phyloP scores from a whole-genome alignment of 2,113 vertebrate genomes.

The human region GRCh38 chr4:27549501-27550000 shows the following conservation, averaged over 20 bases:
- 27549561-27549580: neutral
- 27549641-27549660: neutral
- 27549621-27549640: neutral
- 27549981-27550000: neutral
- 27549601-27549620: neutral
- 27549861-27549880: neutral
- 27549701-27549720: neutral
- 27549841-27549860: neutral
- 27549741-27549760: neutral
- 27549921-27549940: neutral
- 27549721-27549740: neutral
- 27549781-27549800: neutral
- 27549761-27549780: neutral
- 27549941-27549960: neutral
- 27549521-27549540: neutral
- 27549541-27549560: neutral
- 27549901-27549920: neutral
- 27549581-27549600: neutral
- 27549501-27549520: neutral
- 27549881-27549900: neutral
- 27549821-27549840: neutral
- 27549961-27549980: neutral
- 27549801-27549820: neutral
- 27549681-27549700: neutral
- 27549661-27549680: neutral